Evolutionary conservation across 2,113 vertebrate species (phyloP).

Genomic region (Lepus timidus): DNA sequence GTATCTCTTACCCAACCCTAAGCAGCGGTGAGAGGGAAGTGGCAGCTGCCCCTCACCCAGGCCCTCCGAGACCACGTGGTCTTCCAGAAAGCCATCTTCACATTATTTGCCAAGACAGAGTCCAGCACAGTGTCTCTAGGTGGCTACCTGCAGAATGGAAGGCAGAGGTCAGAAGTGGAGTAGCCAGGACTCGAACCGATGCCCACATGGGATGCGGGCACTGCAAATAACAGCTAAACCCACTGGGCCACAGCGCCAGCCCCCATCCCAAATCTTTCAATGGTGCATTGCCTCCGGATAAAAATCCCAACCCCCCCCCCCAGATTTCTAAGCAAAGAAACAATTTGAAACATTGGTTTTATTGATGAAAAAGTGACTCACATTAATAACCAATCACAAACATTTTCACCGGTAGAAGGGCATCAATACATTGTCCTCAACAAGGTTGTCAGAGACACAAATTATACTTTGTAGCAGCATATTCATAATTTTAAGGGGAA

Average conservation of each 20-base stretch:
- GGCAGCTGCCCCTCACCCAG: background rate
- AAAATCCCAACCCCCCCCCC: background rate
- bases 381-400: slow-evolving; percentile 26
- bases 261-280: background rate
- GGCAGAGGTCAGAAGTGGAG: background rate
- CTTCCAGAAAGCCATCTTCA: slow-evolving; percentile 6
- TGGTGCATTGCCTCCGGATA: background rate
- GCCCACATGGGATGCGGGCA: too few species aligned
- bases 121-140: background rate
- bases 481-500: slow-evolving; percentile 40
- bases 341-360: background rate
- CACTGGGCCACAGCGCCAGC: too few species aligned
- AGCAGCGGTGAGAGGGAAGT: background rate
- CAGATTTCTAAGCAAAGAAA: background rate
- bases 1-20: background rate
- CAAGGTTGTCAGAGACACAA: background rate
- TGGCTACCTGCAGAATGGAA: slow-evolving; percentile 5
- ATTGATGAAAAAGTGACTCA: slow-evolving; percentile 40
- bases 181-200: too few species aligned
- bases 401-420: slow-evolving; percentile 51
- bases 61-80: background rate
- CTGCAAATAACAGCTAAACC: too few species aligned
- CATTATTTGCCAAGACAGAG: slow-evolving; percentile 27
- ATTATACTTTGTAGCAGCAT: background rate
- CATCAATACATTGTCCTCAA: slow-evolving; percentile 23